Base-by-base conservation (phyloP, 2,113 vertebrate species). In the Tapirus terrestris region DNA sequence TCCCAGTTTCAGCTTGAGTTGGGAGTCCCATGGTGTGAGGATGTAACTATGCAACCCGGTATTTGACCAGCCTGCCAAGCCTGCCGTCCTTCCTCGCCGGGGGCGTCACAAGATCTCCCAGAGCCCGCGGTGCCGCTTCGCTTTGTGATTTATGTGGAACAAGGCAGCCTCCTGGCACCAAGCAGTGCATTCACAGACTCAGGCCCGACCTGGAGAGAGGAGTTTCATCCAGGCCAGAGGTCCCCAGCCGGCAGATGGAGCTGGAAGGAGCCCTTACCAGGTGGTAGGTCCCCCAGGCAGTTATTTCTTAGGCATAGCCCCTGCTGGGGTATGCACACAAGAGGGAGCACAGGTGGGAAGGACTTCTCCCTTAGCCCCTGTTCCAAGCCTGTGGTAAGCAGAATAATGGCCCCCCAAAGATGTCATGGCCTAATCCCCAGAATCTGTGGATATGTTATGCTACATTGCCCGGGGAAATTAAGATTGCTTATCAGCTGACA, bases 1-100 rank as follows among this genome's bases (percentile, higher is more conserved):
- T 51, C 72, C 93, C 18, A 56, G 56, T 86, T 96, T 81, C 82
- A 3, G 33, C 61, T 58, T 72, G 76, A 86, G 83, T 31, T 36
- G 12, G 61, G 61, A 96, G 72, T 45, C 87, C 91, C 81, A 23
- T 0, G 0, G 31, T 14, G 36, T 81, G 48, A 77, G 61, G 33
- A 33, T 16, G 85, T 97, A 60, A 65, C 97, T 93, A 79, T 90
- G 81, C 75, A n/a, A 25, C 76, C 76, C 97, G 89, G 96, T 73
- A 68, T 94, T 67, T 77, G 65, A 80, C 58, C 67, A 67, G 82
- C 83, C 92, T 97, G 92, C 93, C 73, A 77, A 65, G 43, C 76
- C 14, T 2, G 75, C 51, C n/a, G 23, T 18, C 60, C 17, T 17
- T 80, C 81, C 67, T 86, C 3, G 0, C 63, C 3, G 0, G 7